These are phyloP conservation scores for Cliona cf. orientalis DNA, from an alignment of 37 sponge, comb jelly and placozoan species.

Conservation along the genomic window DNA sequence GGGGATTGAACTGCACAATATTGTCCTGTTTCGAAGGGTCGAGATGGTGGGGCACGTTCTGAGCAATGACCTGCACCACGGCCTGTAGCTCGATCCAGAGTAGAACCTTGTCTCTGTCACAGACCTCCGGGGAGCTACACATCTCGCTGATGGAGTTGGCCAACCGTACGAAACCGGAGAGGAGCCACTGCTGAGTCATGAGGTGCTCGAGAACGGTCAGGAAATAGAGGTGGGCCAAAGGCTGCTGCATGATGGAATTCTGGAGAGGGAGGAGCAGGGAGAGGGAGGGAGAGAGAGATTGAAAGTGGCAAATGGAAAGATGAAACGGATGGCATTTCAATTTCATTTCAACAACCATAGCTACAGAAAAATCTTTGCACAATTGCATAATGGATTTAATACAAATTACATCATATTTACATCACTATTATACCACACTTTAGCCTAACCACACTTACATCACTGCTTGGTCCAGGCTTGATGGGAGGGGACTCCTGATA, in stretches of 20 bases:
- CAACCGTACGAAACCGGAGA: conserved; percentile 13
- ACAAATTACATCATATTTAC: no score
- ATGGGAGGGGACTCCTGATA: conserved; percentile 60
- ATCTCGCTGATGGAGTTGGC: not conserved
- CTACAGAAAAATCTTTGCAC: no score
- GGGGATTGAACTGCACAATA: not conserved
- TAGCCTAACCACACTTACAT: conserved; percentile 37
- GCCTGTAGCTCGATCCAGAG: conserved; percentile 87
- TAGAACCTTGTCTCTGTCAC: conserved; percentile 37
- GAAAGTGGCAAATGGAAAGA: no score
- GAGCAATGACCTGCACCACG: conserved; percentile 65
- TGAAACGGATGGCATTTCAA: no score
- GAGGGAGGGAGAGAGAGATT: no score
- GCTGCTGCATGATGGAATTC: conserved; percentile 78
- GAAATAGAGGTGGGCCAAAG: conserved; percentile 86
- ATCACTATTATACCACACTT: no score
- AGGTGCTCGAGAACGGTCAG: conserved; percentile 77
- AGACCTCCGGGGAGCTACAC: conserved; percentile 5
- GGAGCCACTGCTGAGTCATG: conserved; percentile 15
- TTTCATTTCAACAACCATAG: no score
- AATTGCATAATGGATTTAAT: no score
- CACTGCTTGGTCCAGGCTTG: not conserved
- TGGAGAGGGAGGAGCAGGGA: conserved; percentile 12
- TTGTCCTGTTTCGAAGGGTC: conserved; percentile 12
- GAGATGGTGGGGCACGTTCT: conserved; percentile 38